A percentile compares a stretch with the other conserved stretches of the same genome.
Evolutionary conservation across 2,888 invertebrate species (phyloP).

Genomic region (Acanthosoma haemorrhoidale): DNA sequence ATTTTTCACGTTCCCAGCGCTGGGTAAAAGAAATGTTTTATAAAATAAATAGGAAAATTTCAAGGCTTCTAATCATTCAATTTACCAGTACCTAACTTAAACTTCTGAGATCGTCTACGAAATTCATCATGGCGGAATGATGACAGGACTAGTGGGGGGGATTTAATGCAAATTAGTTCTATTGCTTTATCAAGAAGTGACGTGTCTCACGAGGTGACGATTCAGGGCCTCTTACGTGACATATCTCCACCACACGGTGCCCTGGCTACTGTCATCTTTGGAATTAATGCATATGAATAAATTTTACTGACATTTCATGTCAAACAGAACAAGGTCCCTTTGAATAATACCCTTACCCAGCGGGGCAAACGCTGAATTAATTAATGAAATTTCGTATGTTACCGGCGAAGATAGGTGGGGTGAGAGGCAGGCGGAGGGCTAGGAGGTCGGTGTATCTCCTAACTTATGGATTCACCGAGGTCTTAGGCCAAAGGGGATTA

Average conservation of each 20-base stretch:
- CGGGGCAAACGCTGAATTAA: background rate
- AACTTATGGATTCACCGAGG: background rate
- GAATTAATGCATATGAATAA: constrained; percentile 10
- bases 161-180: background rate
- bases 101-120: no score
- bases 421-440: background rate
- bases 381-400: background rate
- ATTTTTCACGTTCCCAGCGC: no score
- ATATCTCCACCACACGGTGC: background rate
- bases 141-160: no score
- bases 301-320: constrained; percentile 4
- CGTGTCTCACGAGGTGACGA: background rate
- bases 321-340: background rate
- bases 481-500: background rate
- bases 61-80: no score
- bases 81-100: no score
- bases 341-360: background rate
- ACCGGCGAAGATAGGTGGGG: background rate
- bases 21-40: no score
- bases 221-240: background rate
- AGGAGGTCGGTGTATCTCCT: background rate
- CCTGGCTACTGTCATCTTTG: background rate
- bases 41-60: no score
- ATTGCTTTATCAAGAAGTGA: background rate
- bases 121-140: no score